Percentiles rank a stretch among this genome's conserved stretches.
These are phyloP conservation scores for Amniataba percoides DNA, from an alignment of 2,797 vertebrate species.

Conservation along the genomic window DNA sequence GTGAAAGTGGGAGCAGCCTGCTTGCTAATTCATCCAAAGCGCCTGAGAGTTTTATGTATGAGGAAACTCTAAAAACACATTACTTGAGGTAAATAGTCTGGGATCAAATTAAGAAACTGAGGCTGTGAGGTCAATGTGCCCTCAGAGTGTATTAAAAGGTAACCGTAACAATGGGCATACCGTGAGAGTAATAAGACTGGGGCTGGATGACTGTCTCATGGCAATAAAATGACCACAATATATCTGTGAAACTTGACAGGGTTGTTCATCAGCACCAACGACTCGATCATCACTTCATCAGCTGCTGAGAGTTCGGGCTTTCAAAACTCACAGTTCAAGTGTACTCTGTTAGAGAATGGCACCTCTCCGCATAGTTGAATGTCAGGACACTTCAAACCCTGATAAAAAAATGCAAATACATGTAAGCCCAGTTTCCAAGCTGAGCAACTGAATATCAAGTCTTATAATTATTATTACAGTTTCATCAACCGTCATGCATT, in stretches of 20 bases:
- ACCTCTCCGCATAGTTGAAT: conserved; percentile 42
- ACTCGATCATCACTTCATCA: conserved; percentile 41
- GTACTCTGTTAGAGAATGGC: conserved; percentile 42
- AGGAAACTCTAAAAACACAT: conserved; percentile 18
- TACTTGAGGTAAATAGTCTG: conserved; percentile 7
- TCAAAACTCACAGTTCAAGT: conserved; percentile 46
- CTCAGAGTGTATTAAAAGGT: conserved; percentile 2
- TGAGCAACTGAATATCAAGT: not conserved
- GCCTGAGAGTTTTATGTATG: not conserved
- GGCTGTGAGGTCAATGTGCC: conserved; percentile 13
- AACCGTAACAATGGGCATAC: not conserved
- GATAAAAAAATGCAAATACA: conserved; percentile 29
- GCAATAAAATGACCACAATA: conserved; percentile 39
- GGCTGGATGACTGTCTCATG: conserved; percentile 23
- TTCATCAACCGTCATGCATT: no score
- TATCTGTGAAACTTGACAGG: conserved; percentile 40
- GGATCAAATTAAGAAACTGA: conserved; percentile 31
- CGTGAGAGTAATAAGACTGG: conserved; percentile 18
- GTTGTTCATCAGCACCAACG: conserved; percentile 41
- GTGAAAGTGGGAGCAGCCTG: conserved; percentile 14
- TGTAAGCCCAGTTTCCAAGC: conserved; percentile 1
- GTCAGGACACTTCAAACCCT: conserved; percentile 61
- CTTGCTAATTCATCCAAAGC: not conserved
- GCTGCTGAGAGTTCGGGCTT: conserved; percentile 50
- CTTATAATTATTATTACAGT: not conserved